Evolutionary conservation across 2,113 vertebrate species (phyloP), one percentile per base, ranked within the genome.

Genomic region (Gobio gobio): DNA sequence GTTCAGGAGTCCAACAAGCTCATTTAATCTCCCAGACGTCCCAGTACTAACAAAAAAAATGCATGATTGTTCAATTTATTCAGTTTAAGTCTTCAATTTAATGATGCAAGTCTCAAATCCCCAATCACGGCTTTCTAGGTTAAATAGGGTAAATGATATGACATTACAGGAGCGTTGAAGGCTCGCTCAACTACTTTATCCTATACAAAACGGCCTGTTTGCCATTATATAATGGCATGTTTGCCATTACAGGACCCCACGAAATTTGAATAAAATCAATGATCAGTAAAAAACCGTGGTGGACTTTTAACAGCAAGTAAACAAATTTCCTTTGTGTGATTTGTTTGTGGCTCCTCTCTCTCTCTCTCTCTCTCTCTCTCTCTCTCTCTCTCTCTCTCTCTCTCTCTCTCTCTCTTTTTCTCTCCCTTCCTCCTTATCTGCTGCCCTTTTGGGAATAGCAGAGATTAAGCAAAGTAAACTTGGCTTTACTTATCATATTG

Each of bases 401-500:
- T 40, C 36, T 40, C 36, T 40, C 91, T 89, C 54, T 76, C 78
- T 75, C 61, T 56, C 78, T 79, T 29, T 87, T 49, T 92, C 93
- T 66, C 40, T 88, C 90, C 74, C 88, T 90, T 83, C 79, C 86
- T 86, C 75, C 84, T 36, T 96, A 94, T 95, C 93, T 92, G 92
- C 92, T 91, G 90, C 90, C 90, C 94, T 93, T 90, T 92, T 94
- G 92, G 92, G 91, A 96, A 93, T 91, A 90, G 93, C 92, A 93
- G 94, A 96, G 93, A 94, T 96, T 94, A 96, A 94, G 83, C 90
- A 93, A 93, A 95, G 94, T 93, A 93, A 95, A 92, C 86, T 94
- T 95, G 91, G 91, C 93, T 96, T 95, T 93, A 95, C 94, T 96
- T 95, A 96, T 96, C 95, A 92, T 91, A 92, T 91, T 83, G 81